Evolutionary conservation across 2,888 invertebrate species (phyloP), one percentile per base, ranked within the genome.

Genomic region (Heliconius ethilla): DNA sequence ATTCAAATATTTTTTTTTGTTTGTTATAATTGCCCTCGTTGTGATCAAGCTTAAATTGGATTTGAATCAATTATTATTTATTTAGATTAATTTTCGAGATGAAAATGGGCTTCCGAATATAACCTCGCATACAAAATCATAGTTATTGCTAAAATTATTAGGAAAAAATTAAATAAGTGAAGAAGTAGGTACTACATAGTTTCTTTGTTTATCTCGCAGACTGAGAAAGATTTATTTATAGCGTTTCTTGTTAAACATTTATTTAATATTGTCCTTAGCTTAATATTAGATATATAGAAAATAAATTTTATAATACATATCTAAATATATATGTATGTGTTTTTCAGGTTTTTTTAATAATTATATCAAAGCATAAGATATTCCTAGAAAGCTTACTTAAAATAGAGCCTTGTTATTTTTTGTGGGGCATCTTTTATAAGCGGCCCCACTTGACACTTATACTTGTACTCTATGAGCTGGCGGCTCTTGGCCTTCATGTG

Each of bases 361-460:
- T 29, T 27, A 29, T 55, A 11, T 55, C 29, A 22, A 55, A 29
- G 55, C 55, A 27, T 55, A 51, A 27, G 22, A 18, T n/a, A 37
- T 74, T 63, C 65, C 63, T 74, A 74, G 65, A 65, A 65, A 59
- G n/a, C 27, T 70, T 11, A 75, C 51, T 63, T n/a, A 55, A 75
- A 75, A 75, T 75, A 75, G 75, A 27, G 27, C 63, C 74, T 69
- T 78, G 74, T 70, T 76, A 74, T 76, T 76, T 79, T 79, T 76
- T 51, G 37, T 77, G 55, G 73, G 45, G 73, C 40, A 73, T 66
- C 67, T 77, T 77, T 65, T 69, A 40, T 72, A 72, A 69, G 37
- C 76, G 63, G 18, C 33, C 37, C 69, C 74, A 79, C 76, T 79
- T 79, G 79, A 79, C 79, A 75, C 75, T 74, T 65, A 70, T 55